Evolutionary conservation across 2,113 vertebrate genomes (phyloP), one percentile per base, ranked within the genome.

Genomic region (Carlito syrichta): DNA sequence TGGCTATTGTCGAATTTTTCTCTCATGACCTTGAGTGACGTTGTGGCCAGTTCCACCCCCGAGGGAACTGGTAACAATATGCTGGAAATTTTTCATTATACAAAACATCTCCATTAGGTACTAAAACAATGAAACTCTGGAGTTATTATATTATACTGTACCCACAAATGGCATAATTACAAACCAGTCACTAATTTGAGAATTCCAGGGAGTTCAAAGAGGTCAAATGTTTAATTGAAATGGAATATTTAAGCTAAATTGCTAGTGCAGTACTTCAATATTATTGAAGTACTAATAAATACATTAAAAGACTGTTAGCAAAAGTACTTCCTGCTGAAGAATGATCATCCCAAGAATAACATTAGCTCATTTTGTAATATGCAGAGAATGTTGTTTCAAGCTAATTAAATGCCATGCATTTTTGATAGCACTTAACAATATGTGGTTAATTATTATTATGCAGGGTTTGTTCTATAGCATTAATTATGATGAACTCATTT

Each of bases 381-480:
- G 83, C 92, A 19, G 91, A 96, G 87, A 97, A 12, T n/a, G 91
- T 78, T 84, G 93, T 96, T 98, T 95, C 79, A 43, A 97, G 88
- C 50, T 98, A 98, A 97, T 98, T 98, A 98, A 97, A 96, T 93
- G 91, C 50, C 50, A 60, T 76, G 66, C 66, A 90, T 97, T 98
- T 98, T 93, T 97, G 97, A 97, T 97, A 96, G 97, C 92, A 98
- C 97, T 96, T 60, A 50, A 83, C 88, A 98, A 98, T 85, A 97
- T 32, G 96, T 96, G 98, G 96, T 97, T 89, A 97, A 98, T 97
- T 98, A 98, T 97, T 97, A 98, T 97, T 97, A 97, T 95, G 43
- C 77, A 85, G 84, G 84, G 58, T 74, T 98, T 95, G 66, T 86
- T 98, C 95, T 95, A 89, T 96, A 95, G 97, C 97, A 98, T 98